phyloP scores from a whole-genome alignment of 2,888 invertebrate genomes.

The Glyphotaelius pellucidus region DNA sequence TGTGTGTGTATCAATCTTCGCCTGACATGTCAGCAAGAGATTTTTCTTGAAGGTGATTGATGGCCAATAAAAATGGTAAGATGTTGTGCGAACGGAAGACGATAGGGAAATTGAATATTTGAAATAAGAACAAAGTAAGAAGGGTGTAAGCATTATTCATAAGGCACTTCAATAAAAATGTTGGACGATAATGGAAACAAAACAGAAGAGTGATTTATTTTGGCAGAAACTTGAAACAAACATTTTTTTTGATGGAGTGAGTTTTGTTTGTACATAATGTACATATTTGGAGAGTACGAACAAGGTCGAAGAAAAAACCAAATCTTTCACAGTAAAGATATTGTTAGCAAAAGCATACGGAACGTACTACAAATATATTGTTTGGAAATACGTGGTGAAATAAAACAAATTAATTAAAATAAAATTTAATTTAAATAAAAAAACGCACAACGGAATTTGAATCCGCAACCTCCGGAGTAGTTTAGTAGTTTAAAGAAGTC shows the following conservation, averaged over 20 bases:
- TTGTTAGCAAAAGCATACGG: no score
- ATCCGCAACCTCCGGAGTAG: no score
- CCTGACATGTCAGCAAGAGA: not conserved
- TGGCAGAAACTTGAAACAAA: not conserved
- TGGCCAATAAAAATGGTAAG: not conserved
- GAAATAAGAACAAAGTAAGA: not conserved
- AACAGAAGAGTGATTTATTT: not conserved
- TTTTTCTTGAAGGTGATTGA: not conserved
- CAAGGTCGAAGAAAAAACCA: no score
- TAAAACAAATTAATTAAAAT: no score
- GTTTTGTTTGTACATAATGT: not conserved
- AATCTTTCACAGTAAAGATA: no score
- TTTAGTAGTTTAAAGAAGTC: no score
- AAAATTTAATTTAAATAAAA: no score
- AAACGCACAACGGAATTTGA: no score
- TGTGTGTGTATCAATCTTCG: not conserved
- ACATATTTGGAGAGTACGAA: no score
- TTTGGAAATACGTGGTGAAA: no score
- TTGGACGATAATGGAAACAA: not conserved
- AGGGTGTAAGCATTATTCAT: not conserved
- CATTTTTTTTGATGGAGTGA: not conserved
- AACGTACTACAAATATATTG: no score
- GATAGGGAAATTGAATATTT: not conserved
- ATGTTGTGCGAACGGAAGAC: not conserved
- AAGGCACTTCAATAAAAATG: not conserved